Evolutionary conservation across 2,888 invertebrate species (phyloP).

Genomic region (Nemapogon koenigi): DNA sequence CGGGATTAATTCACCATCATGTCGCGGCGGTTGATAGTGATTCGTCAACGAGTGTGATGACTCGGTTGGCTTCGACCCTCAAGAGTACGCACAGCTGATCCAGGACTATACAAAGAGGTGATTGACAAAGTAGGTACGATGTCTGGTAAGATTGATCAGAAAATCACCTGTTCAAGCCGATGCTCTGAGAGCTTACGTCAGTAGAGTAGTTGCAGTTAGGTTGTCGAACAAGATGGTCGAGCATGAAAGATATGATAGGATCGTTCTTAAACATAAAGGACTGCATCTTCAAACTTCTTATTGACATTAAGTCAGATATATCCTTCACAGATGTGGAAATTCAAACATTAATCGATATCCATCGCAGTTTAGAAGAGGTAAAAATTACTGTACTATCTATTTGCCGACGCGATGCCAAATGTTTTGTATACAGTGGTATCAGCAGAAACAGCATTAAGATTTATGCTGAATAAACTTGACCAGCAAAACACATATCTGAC

Average conservation of each 20-base stretch:
- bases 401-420: not conserved
- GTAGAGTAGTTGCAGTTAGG: too few species aligned
- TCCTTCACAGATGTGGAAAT: constrained; percentile 3
- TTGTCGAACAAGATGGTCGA: not conserved
- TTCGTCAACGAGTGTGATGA: not conserved
- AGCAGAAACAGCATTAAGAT: not conserved
- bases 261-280: not conserved
- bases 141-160: not conserved
- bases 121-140: not conserved
- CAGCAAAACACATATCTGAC: not conserved
- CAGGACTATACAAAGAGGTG: constrained; percentile 8
- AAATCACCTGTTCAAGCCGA: too few species aligned
- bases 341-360: not conserved
- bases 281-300: not conserved
- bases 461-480: not conserved
- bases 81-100: constrained; percentile 11
- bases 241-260: not conserved
- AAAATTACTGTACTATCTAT: not conserved
- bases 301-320: not conserved
- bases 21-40: not conserved
- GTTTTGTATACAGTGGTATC: not conserved
- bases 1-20: not conserved
- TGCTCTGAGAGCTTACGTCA: too few species aligned
- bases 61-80: not conserved
- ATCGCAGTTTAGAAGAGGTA: not conserved